Evolutionary conservation across 1,140 invertebrate genomes (phyloP).

Genomic region (Diachasmimorpha longicaudata): DNA sequence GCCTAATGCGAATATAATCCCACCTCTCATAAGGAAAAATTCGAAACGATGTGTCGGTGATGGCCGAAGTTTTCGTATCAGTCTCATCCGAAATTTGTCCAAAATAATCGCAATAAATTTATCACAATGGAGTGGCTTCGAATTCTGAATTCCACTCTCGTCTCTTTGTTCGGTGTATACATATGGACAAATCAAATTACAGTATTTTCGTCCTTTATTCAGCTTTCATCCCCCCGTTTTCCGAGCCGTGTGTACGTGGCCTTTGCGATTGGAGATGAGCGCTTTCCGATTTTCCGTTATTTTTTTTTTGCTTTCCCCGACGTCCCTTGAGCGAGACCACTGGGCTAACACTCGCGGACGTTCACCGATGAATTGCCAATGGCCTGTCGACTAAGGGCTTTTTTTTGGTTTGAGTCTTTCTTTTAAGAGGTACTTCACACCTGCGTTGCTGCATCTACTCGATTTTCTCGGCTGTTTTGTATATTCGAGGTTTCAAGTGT

Average conservation of each 20-base stretch:
- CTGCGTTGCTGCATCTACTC: slow-evolving; percentile 18
- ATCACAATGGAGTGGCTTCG: no score
- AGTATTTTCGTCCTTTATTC: not conserved
- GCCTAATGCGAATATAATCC: not conserved
- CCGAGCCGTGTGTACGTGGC: not conserved
- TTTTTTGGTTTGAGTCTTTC: not conserved
- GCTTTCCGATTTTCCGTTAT: not conserved
- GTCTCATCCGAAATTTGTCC: not conserved
- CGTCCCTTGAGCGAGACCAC: no score
- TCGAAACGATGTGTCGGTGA: not conserved
- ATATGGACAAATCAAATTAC: not conserved
- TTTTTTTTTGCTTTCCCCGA: not conserved
- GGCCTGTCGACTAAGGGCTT: not conserved
- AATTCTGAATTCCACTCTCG: no score
- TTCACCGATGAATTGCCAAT: not conserved
- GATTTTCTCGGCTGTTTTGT: not conserved
- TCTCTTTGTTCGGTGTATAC: no score
- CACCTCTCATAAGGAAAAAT: not conserved
- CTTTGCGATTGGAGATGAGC: not conserved
- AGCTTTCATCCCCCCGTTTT: not conserved
- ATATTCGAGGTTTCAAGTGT: not conserved
- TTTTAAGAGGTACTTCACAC: slow-evolving; percentile 18
- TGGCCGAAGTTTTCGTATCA: not conserved
- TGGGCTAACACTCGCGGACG: not conserved
- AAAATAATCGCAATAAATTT: not conserved